Percentiles rank a stretch among this genome's conserved stretches.
These are phyloP conservation scores for Eulemur mongoz DNA, from an alignment of 2,797 vertebrate species.

Conservation along the genomic window DNA sequence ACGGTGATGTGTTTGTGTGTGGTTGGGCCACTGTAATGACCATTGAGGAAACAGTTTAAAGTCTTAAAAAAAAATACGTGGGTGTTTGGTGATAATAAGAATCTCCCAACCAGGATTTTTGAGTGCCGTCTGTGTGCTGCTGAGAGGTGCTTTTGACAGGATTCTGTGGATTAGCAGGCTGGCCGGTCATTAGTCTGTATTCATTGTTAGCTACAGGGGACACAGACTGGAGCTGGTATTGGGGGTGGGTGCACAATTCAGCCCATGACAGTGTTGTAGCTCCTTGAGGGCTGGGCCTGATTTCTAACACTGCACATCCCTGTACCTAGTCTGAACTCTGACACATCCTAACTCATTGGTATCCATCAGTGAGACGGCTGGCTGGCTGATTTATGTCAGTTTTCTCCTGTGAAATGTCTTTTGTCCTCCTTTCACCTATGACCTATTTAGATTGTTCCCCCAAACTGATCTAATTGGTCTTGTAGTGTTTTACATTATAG, in stretches of 20 bases:
- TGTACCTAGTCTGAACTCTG: neutral
- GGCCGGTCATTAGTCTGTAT: neutral
- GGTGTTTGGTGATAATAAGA: neutral
- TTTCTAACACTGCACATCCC: neutral
- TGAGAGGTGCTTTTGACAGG: too few relatives aligned
- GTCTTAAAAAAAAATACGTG: neutral
- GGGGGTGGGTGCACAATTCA: neutral
- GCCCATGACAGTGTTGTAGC: neutral
- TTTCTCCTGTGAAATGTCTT: neutral
- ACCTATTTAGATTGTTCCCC: neutral
- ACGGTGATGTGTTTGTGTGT: neutral
- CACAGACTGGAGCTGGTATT: neutral
- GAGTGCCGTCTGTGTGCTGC: neutral
- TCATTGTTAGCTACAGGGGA: rapidly evolving
- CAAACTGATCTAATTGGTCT: neutral
- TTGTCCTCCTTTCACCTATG: neutral
- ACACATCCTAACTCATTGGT: neutral
- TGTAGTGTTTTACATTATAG: neutral
- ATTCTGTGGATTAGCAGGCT: neutral
- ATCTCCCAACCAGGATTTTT: neutral
- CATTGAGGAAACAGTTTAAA: neutral
- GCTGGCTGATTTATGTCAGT: neutral
- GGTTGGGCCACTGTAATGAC: neutral
- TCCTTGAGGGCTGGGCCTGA: neutral
- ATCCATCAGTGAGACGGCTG: neutral